These are phyloP conservation scores for Oreocharis arfaki DNA, from an alignment of 2,113 vertebrate genomes.

Conservation along the genomic window DNA sequence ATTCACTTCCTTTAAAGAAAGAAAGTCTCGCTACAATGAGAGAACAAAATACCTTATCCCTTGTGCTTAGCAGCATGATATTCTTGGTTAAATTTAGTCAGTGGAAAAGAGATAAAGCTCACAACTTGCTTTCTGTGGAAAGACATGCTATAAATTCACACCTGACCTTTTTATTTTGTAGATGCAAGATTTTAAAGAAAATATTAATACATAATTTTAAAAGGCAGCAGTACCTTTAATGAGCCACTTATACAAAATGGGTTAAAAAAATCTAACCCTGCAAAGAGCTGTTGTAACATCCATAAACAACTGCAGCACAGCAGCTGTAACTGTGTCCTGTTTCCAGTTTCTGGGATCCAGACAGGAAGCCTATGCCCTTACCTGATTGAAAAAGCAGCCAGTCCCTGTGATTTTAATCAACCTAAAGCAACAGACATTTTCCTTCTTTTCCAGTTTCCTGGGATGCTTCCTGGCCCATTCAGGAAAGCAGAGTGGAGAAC, in stretches of 20 bases:
- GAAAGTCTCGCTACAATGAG: background rate
- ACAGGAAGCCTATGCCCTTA: slow-evolving; percentile 48
- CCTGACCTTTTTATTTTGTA: background rate
- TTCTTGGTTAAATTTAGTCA: background rate
- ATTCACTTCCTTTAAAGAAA: background rate
- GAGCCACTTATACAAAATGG: background rate
- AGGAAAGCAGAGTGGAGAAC: background rate
- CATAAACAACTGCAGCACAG: background rate
- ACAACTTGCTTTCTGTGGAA: background rate
- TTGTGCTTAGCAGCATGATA: background rate
- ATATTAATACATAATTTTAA: background rate
- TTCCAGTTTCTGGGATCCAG: background rate
- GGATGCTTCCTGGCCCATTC: slow-evolving; percentile 14
- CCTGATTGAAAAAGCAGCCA: slow-evolving; percentile 32
- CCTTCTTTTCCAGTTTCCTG: slow-evolving; percentile 7
- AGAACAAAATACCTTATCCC: background rate
- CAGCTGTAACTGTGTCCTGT: background rate
- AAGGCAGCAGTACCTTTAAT: background rate
- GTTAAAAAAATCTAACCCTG: background rate
- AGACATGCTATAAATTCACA: background rate
- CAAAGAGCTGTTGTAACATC: background rate
- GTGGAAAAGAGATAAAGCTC: background rate
- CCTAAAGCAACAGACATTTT: background rate
- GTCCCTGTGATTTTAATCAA: background rate
- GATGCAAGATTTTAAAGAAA: background rate